Evolutionary conservation across 2,113 vertebrate genomes (phyloP).

Genomic region (Diglossa brunneiventris): DNA sequence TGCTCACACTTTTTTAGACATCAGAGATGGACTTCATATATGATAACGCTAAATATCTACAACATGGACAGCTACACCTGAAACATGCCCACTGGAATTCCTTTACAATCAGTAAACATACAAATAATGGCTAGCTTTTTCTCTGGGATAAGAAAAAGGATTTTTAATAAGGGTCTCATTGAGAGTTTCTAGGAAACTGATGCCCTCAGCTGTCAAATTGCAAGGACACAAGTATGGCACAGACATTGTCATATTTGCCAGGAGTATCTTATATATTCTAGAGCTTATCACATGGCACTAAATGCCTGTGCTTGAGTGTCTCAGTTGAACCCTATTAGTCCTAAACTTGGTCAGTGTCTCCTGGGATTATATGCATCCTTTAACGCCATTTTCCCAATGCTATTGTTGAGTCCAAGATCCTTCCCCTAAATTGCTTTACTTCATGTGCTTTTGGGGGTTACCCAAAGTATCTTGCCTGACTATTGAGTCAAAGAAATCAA

Average conservation of each 20-base stretch:
- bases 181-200: background rate
- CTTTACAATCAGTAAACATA: background rate
- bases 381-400: background rate
- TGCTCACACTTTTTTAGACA: background rate
- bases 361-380: background rate
- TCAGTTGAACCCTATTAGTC: background rate
- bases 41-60: background rate
- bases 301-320: background rate
- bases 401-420: background rate
- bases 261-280: background rate
- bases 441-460: background rate
- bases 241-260: background rate
- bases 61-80: background rate
- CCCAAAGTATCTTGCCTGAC: background rate
- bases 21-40: background rate
- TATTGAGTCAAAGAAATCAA: fast-evolving
- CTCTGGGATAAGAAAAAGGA: background rate
- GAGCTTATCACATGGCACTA: background rate
- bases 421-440: background rate
- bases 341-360: background rate
- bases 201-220: background rate
- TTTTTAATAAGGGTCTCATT: background rate
- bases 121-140: background rate
- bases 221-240: background rate
- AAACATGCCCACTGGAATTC: background rate